A percentile compares a stretch with the other conserved stretches of the same genome.
Conservation (phyloP, 92 coral and sea anemone genomes). For the Porites divaricata region DNA sequence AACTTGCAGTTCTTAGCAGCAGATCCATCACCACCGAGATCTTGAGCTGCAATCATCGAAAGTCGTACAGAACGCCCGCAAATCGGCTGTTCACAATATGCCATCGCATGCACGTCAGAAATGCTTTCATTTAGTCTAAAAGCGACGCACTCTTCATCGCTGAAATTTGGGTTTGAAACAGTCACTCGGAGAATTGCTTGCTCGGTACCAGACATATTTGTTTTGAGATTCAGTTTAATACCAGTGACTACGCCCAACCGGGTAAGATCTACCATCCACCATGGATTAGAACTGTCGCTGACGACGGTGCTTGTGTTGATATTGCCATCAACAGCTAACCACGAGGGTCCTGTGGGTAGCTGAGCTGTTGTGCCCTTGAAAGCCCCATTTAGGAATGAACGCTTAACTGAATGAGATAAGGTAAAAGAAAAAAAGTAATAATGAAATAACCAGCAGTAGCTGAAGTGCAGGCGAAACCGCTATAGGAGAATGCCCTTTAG, state of each 20-base stretch:
- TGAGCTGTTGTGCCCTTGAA: conserved; percentile 16
- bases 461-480: too few species aligned
- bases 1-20: not conserved
- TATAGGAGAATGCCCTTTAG: too few species aligned
- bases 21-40: too few species aligned
- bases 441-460: not conserved
- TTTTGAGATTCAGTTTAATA: not conserved
- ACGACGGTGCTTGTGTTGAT: not conserved
- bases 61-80: conserved; percentile 15
- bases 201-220: not conserved
- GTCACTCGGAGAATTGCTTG: not conserved
- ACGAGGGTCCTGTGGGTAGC: not conserved
- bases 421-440: not conserved
- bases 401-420: not conserved
- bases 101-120: not conserved
- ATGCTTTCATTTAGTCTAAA: not conserved
- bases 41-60: not conserved
- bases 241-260: conserved; percentile 18
- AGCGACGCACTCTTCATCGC: not conserved
- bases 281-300: not conserved
- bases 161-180: not conserved
- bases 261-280: conserved; percentile 20
- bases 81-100: not conserved
- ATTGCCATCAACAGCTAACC: conserved; percentile 8
- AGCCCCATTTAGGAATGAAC: conserved; percentile 13